phyloP scores from a whole-genome alignment of 2,113 vertebrate species.

The Gymnogyps californianus region DNA sequence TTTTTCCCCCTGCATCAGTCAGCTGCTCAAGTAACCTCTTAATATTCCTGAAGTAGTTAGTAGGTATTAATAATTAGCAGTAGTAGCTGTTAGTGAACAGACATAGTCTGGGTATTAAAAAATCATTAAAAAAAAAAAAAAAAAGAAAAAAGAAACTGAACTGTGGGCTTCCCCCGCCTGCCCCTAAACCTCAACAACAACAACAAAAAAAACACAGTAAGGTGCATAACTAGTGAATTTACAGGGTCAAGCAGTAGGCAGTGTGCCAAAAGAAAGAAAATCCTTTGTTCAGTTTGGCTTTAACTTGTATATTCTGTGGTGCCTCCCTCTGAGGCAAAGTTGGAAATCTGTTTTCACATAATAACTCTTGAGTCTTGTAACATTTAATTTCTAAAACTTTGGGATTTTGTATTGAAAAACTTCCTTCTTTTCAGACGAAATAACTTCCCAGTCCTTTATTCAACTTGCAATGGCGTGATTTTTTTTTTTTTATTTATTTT shows the following conservation, averaged over 20 bases:
- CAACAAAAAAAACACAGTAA: neutral
- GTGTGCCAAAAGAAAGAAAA: neutral
- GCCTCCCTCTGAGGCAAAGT: neutral
- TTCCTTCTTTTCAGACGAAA: neutral
- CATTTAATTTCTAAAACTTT: neutral
- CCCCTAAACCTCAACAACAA: neutral
- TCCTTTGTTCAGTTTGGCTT: neutral
- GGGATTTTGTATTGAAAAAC: neutral
- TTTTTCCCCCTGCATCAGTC: neutral
- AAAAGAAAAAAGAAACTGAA: neutral
- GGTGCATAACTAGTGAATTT: neutral
- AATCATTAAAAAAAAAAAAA: neutral
- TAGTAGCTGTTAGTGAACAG: neutral
- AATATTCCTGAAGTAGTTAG: neutral
- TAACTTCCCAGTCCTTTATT: neutral
- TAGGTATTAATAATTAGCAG: neutral
- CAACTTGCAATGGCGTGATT: neutral
- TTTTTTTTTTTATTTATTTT: neutral
- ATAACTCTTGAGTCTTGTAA: neutral
- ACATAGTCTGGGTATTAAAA: neutral
- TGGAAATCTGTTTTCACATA: neutral
- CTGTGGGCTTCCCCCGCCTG: neutral
- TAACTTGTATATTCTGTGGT: neutral
- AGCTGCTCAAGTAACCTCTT: neutral
- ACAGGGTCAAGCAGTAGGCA: neutral